These are phyloP conservation scores for Haplotaxodon microlepis DNA, from an alignment of 2,113 vertebrate genomes.

Conservation along the genomic window DNA sequence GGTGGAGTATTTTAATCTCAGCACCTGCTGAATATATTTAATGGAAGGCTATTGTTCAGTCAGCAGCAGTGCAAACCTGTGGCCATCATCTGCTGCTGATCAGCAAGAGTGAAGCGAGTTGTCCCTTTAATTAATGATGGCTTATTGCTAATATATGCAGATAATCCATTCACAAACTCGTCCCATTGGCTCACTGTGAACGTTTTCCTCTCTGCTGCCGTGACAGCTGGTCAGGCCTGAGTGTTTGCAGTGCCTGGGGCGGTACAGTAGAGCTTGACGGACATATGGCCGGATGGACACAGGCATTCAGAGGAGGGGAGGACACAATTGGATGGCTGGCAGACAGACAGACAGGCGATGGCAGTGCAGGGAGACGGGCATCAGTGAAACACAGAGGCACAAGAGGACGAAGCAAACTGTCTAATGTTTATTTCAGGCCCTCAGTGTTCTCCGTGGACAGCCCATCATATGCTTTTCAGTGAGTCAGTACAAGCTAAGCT, in stretches of 20 bases:
- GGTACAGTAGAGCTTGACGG: constrained; percentile 13
- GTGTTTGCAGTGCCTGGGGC: neutral
- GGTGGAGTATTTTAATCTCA: neutral
- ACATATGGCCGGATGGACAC: constrained; percentile 44
- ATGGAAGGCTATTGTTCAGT: neutral
- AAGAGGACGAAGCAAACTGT: neutral
- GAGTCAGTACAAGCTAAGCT: neutral
- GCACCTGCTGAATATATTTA: constrained; percentile 31
- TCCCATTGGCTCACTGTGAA: neutral
- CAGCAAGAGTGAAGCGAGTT: neutral
- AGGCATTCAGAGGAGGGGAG: neutral
- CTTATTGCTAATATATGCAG: constrained; percentile 17
- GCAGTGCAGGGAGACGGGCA: neutral
- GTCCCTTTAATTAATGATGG: constrained; percentile 14
- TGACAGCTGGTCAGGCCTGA: constrained; percentile 34
- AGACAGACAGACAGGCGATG: neutral
- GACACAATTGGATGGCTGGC: neutral
- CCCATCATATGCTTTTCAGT: neutral
- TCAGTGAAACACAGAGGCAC: neutral
- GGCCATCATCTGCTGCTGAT: neutral
- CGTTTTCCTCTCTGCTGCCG: neutral
- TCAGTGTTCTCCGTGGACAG: neutral
- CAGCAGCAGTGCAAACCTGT: neutral
- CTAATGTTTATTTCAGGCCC: constrained; percentile 2
- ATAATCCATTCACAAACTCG: neutral